A percentile compares a stretch with the other conserved stretches of the same genome.
Evolutionary conservation across 2,797 vertebrate species (phyloP).

Genomic region (Xerus rutilus): DNA sequence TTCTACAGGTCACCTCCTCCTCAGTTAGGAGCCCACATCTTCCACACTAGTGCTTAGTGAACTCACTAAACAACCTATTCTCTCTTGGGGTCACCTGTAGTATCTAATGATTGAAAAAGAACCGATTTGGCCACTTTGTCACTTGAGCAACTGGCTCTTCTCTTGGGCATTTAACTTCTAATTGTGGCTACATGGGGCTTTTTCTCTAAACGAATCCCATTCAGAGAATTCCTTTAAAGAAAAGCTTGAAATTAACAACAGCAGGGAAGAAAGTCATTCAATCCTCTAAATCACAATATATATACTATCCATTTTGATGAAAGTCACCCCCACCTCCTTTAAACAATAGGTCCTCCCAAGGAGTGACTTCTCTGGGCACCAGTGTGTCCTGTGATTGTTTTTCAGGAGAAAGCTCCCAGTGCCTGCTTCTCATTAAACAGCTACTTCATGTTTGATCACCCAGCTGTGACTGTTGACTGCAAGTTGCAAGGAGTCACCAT

Average conservation of each 20-base stretch:
- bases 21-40: background rate
- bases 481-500: background rate
- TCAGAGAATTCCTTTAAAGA: conserved; percentile 65
- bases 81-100: conserved; percentile 15
- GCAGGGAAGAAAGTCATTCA: conserved; percentile 48
- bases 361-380: conserved; percentile 40
- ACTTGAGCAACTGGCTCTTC: conserved; percentile 57
- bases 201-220: conserved; percentile 67
- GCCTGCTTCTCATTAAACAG: conserved; percentile 58
- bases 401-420: conserved; percentile 41
- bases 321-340: background rate
- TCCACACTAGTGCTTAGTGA: background rate
- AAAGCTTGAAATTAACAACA: conserved; percentile 68
- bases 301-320: conserved; percentile 55
- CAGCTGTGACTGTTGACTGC: conserved; percentile 4
- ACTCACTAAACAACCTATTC: background rate
- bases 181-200: conserved; percentile 51
- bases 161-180: conserved; percentile 67
- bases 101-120: conserved; percentile 57
- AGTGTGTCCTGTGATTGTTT: conserved; percentile 51
- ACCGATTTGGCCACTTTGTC: conserved; percentile 40
- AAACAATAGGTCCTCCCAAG: conserved; percentile 53
- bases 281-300: conserved; percentile 55
- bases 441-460: conserved; percentile 53
- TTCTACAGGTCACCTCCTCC: conserved; percentile 39